A percentile compares a stretch with the other conserved stretches of the same genome.
Evolutionary conservation across 2,797 vertebrate genomes (phyloP).

Genomic region (Alcedo quadribrachys): DNA sequence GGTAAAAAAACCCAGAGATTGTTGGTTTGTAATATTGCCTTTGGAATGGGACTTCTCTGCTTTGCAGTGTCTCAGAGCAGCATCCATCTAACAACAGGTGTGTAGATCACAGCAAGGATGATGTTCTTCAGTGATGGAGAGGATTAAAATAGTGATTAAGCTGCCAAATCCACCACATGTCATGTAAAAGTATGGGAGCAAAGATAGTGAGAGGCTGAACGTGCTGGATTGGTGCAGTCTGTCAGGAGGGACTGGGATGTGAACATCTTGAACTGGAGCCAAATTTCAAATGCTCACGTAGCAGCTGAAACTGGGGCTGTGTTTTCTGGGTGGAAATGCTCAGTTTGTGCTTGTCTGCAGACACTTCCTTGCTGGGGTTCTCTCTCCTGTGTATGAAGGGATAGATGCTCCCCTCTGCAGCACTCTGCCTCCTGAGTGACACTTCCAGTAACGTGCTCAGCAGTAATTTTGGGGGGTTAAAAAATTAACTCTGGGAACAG

Average conservation of each 20-base stretch:
- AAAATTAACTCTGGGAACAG: background rate
- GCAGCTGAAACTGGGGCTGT: background rate
- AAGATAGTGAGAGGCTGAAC: background rate
- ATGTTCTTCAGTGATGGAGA: background rate
- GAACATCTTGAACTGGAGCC: background rate
- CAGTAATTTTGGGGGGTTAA: no score
- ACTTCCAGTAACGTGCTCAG: background rate
- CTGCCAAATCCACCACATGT: background rate
- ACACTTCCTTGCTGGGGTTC: background rate
- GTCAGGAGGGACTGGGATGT: background rate
- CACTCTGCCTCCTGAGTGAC: background rate
- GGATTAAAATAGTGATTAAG: constrained; percentile 17
- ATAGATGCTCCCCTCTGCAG: background rate
- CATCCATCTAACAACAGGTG: background rate
- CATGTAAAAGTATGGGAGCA: background rate
- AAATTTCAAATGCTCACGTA: background rate
- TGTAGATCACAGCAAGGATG: background rate
- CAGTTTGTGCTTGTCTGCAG: background rate
- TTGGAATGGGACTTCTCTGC: background rate
- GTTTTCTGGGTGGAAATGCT: background rate
- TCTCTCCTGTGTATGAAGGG: background rate
- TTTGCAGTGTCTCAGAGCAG: background rate
- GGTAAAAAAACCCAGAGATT: background rate
- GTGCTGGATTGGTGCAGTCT: background rate
- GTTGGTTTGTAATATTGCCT: background rate